Base-by-base conservation (phyloP, 2,888 invertebrate species). In the Dendrolimus pini region DNA sequence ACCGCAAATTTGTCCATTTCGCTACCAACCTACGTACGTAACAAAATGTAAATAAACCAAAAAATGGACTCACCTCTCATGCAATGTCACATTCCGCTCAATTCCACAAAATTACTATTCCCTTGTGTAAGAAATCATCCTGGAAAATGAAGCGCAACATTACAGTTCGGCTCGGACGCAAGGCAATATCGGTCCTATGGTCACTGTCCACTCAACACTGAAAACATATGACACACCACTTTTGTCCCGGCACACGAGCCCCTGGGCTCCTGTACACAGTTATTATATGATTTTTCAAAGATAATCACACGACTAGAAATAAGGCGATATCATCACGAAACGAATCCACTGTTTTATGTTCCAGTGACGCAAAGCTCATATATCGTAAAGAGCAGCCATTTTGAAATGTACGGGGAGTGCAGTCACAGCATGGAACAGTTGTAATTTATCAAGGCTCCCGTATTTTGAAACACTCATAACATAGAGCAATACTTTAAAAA, bases 321-420 rank as follows among this genome's bases (percentile, higher is more conserved):
- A 81, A 82, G 75, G 78, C 72, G 82, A 78, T 81, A 75, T 74
- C 78, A 78, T 80, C 79, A 78, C 78, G 77, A 84, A 82, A 78
- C 77, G 70, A 82, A 85, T 83, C 77, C 85, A 85, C 84, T 78
- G 84, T 88, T 86, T 88, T 86, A 85, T 83, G 86, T 89, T 90
- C 89, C 89, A 92, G 91, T 90, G 91, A 91, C 91, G 91, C 91
- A 92, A 92, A 92, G 91, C 91, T 90, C 89, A 89, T 85, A 85
- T 89, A 89, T 90, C 89, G 89, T 85, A 83, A 89, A 87, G 90
- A 90, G 85, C 90, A 91, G 92, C 92, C 92, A 92, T 92, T 91
- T 92, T 92, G 92, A 91, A 91, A 90, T 89, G 91, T 89, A 89
- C 89, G 88, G 86, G 89, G 89, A 89, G 86, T 85, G 85, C 86